phyloP scores from a whole-genome alignment of 2,797 vertebrate genomes.

The Ctenochaetus hawaiiensis region DNA sequence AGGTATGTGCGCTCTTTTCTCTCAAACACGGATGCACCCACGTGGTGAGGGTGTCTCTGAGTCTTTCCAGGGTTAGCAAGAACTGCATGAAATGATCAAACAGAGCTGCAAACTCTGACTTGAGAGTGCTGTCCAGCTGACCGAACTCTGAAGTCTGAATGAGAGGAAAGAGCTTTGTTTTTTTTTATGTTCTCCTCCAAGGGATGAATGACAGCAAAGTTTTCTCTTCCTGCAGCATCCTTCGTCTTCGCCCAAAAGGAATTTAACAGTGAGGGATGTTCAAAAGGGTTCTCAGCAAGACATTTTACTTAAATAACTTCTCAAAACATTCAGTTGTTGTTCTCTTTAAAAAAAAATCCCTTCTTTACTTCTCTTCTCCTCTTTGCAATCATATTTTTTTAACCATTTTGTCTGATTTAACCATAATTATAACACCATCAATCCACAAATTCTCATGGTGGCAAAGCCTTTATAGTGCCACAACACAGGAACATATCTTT shows the following conservation, averaged over 20 bases:
- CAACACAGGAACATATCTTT: conserved; percentile 52
- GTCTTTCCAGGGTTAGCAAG: conserved; percentile 53
- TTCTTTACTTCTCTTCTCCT: neutral
- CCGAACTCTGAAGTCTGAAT: conserved; percentile 57
- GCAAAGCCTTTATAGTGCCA: conserved; percentile 42
- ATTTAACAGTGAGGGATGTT: conserved; percentile 25
- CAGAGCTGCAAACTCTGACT: conserved; percentile 49
- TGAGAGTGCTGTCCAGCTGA: conserved; percentile 57
- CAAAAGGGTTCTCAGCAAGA: conserved; percentile 17
- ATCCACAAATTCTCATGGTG: conserved; percentile 28
- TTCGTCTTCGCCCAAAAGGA: conserved; percentile 44
- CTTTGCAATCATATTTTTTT: neutral
- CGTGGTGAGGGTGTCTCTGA: conserved; percentile 58
- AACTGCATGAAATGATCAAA: conserved; percentile 71
- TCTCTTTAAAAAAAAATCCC: conserved; percentile 1
- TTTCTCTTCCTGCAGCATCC: conserved; percentile 34
- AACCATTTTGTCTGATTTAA: conserved; percentile 28
- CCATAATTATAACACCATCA: conserved; percentile 32
- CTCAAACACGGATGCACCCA: conserved; percentile 54
- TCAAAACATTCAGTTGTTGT: conserved; percentile 15
- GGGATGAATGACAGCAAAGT: conserved; percentile 40
- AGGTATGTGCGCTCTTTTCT: conserved; percentile 62
- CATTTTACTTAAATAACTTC: conserved; percentile 20
- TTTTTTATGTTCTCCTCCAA: conserved; percentile 29
- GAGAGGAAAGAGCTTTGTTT: conserved; percentile 20